Conservation (phyloP, 2,797 vertebrate species). For the Paedocypris micromegethes region DNA sequence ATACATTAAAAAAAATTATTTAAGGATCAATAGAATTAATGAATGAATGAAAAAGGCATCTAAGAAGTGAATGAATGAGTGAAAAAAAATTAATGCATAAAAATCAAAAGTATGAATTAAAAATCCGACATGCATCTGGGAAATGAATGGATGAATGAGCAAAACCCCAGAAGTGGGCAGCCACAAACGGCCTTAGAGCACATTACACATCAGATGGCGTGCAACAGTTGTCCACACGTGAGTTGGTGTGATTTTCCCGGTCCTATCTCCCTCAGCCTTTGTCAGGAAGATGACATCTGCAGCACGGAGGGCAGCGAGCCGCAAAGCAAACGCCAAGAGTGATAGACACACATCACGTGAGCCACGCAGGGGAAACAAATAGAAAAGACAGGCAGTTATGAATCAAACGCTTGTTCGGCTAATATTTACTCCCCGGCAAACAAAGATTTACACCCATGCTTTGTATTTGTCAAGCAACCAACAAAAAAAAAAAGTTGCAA, state of each 20-base stretch:
- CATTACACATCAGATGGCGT: neutral
- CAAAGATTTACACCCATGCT: slow-evolving; percentile 55
- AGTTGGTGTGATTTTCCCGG: neutral
- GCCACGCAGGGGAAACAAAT: slow-evolving; percentile 4
- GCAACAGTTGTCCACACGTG: slow-evolving; percentile 33
- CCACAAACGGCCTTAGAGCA: no score
- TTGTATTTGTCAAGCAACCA: slow-evolving; percentile 54
- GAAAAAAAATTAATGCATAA: no score
- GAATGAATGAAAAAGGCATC: no score
- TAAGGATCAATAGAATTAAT: no score
- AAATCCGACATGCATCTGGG: no score
- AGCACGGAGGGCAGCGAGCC: slow-evolving; percentile 8
- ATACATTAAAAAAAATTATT: no score
- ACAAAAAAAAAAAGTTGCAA: slow-evolving; percentile 44
- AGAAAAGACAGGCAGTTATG: slow-evolving; percentile 3
- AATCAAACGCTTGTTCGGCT: slow-evolving; percentile 51
- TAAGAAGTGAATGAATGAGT: no score
- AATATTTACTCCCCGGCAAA: slow-evolving; percentile 67
- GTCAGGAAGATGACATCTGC: slow-evolving; percentile 14
- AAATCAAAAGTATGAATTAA: no score
- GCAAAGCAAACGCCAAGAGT: slow-evolving; percentile 18
- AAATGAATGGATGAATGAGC: no score
- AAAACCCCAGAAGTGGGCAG: no score
- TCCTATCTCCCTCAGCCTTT: slow-evolving; percentile 6
- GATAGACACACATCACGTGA: slow-evolving; percentile 25